Evolutionary conservation across 92 coral and sea anemone species (phyloP).

Genomic region (Porites rus): DNA sequence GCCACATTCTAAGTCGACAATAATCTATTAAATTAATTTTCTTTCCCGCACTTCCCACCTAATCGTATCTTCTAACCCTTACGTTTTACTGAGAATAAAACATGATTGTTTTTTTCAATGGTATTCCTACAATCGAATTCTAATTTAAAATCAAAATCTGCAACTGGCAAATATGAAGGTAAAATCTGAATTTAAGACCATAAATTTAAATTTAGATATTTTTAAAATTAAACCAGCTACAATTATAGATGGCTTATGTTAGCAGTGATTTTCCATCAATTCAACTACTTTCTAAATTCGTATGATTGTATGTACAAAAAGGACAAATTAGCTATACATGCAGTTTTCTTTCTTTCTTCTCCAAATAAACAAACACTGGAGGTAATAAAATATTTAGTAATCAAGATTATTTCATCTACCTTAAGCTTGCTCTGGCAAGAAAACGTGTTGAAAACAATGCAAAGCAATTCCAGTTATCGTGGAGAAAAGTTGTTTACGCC

Average conservation of each 20-base stretch:
- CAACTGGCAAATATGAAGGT: not conserved
- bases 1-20: not conserved
- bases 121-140: not conserved
- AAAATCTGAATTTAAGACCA: not conserved
- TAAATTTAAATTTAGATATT: not conserved
- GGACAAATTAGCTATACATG: not conserved
- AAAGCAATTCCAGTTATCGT: not conserved
- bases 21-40: not conserved
- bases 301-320: constrained; percentile 8
- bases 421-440: not conserved
- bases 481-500: not conserved
- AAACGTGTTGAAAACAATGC: not conserved
- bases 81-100: not conserved
- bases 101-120: not conserved
- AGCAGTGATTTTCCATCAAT: not conserved
- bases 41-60: not conserved
- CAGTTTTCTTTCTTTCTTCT: not conserved
- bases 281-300: constrained; percentile 1
- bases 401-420: not conserved
- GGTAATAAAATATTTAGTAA: not conserved
- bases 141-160: not conserved
- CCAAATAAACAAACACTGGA: not conserved
- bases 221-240: not conserved
- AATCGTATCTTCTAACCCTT: not conserved
- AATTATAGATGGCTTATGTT: not conserved